These are phyloP conservation scores for Vidua chalybeata DNA, from an alignment of 2,113 vertebrate genomes.

Conservation along the genomic window DNA sequence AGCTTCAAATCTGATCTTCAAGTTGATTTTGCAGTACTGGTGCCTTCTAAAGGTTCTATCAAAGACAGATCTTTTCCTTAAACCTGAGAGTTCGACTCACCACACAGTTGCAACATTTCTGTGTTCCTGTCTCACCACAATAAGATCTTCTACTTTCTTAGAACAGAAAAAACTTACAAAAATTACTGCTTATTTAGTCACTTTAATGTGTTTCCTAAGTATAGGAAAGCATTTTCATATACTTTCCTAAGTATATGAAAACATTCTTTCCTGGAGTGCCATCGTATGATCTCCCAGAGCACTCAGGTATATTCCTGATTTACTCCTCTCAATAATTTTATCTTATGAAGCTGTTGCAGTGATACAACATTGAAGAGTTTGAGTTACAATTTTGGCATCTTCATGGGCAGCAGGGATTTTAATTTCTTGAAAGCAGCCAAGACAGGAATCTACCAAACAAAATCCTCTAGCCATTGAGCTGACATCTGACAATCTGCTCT, in stretches of 20 bases:
- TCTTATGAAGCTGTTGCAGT: background rate
- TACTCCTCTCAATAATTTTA: background rate
- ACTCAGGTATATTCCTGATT: background rate
- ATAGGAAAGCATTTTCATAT: no score
- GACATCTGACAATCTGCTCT: background rate
- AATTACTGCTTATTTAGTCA: background rate
- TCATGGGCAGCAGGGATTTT: background rate
- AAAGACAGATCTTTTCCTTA: background rate
- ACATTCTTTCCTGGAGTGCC: rapidly evolving
- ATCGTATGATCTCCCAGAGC: no score
- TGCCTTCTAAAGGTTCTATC: background rate
- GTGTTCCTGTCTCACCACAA: background rate
- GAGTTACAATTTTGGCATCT: background rate
- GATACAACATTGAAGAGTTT: background rate
- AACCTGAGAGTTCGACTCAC: background rate
- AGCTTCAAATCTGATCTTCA: background rate
- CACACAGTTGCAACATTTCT: background rate
- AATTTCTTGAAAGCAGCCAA: background rate
- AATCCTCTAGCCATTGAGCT: background rate
- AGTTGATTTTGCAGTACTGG: background rate
- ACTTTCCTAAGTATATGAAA: background rate
- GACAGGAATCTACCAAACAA: background rate
- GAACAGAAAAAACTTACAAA: background rate
- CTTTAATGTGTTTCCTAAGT: background rate
- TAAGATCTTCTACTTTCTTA: background rate